Conservation (phyloP, 1,140 invertebrate species). For the Euwallacea similis region DNA sequence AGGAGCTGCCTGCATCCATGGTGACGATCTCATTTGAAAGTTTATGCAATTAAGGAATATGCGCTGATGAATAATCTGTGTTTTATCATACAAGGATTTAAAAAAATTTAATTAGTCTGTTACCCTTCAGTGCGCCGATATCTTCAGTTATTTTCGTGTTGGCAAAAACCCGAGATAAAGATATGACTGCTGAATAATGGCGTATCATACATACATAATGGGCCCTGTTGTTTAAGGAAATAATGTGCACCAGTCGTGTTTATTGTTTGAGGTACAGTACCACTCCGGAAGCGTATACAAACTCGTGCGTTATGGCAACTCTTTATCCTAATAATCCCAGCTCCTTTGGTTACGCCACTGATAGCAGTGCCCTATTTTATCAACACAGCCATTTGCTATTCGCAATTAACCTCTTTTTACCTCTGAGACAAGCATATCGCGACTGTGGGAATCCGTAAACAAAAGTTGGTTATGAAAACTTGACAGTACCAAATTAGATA, state of each 20-base stretch:
- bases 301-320: too few species aligned
- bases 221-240: slow-evolving; percentile 1
- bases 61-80: too few species aligned
- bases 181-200: slow-evolving; percentile 10
- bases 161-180: slow-evolving; percentile 4
- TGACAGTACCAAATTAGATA: slow-evolving; percentile 23
- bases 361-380: slow-evolving; percentile 17
- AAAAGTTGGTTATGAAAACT: slow-evolving; percentile 23
- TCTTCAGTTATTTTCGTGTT: slow-evolving; percentile 5
- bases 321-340: too few species aligned
- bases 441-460: slow-evolving; percentile 25
- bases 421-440: slow-evolving; percentile 11
- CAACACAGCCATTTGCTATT: slow-evolving; percentile 16
- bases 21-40: too few species aligned
- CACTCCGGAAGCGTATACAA: too few species aligned
- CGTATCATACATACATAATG: slow-evolving; percentile 2
- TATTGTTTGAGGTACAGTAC: too few species aligned
- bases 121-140: slow-evolving; percentile 1
- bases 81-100: background rate
- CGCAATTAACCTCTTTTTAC: slow-evolving; percentile 26
- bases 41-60: too few species aligned
- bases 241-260: background rate
- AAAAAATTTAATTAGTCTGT: slow-evolving; percentile 8
- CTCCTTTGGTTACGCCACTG: background rate
- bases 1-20: too few species aligned